A percentile compares a stretch with the other conserved stretches of the same genome.
These are phyloP conservation scores for Drosophila baimaii DNA, from an alignment of 1,140 invertebrate genomes.

Conservation along the genomic window DNA sequence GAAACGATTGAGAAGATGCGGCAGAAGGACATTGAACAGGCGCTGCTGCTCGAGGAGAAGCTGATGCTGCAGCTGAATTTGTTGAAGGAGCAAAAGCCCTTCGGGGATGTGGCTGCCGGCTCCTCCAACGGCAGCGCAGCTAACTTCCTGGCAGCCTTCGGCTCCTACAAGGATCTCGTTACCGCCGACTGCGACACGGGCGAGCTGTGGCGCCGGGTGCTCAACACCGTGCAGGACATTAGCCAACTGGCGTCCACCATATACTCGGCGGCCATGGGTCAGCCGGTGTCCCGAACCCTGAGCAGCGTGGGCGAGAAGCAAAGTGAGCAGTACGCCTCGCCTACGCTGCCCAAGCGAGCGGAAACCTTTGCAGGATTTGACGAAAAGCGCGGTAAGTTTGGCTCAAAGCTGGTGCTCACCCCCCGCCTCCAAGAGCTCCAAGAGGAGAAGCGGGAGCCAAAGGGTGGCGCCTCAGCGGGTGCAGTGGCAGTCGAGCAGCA, in stretches of 20 bases:
- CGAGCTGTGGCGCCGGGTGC: slow-evolving; percentile 89
- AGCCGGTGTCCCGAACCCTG: slow-evolving; percentile 91
- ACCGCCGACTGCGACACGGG: slow-evolving; percentile 87
- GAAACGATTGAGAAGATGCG: slow-evolving; percentile 89
- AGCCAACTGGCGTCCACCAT: slow-evolving; percentile 90
- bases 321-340: slow-evolving; percentile 91
- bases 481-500: slow-evolving; percentile 48
- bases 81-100: slow-evolving; percentile 86
- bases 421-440: slow-evolving; percentile 71
- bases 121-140: slow-evolving; percentile 62
- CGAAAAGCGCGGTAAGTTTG: slow-evolving; percentile 85
- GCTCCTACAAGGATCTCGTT: slow-evolving; percentile 86
- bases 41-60: slow-evolving; percentile 93
- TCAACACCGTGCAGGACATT: slow-evolving; percentile 87
- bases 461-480: not conserved
- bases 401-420: slow-evolving; percentile 63
- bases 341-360: slow-evolving; percentile 93
- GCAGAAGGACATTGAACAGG: slow-evolving; percentile 94
- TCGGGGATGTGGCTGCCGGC: slow-evolving; percentile 30
- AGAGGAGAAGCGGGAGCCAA: slow-evolving; percentile 72
- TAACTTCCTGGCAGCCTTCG: slow-evolving; percentile 80
- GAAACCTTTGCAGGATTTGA: slow-evolving; percentile 98
- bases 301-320: slow-evolving; percentile 96
- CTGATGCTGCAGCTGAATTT: slow-evolving; percentile 92
- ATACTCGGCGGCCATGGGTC: slow-evolving; percentile 89